A percentile compares a stretch with the other conserved stretches of the same genome.
phyloP scores from a whole-genome alignment of 2,888 invertebrate genomes.

The Cybosia mesomella region DNA sequence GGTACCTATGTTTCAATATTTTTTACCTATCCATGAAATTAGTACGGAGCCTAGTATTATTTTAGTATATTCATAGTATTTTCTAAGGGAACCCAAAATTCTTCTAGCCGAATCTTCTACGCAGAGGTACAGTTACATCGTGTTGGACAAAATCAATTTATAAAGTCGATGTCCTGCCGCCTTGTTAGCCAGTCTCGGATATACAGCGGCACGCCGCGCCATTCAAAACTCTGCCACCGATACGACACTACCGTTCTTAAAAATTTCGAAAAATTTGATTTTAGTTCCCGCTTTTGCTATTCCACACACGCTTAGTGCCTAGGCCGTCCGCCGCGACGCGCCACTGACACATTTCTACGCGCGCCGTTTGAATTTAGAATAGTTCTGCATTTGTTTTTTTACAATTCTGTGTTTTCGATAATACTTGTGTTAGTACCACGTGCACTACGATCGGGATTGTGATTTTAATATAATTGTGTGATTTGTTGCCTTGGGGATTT shows the following conservation, averaged over 20 bases:
- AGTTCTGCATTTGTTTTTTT: slow-evolving; percentile 69
- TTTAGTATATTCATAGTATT: not conserved
- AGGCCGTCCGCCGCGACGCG: slow-evolving; percentile 81
- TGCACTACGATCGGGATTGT: slow-evolving; percentile 62
- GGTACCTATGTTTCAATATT: too few species aligned
- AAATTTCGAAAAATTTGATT: slow-evolving; percentile 73
- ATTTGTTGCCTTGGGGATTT: slow-evolving; percentile 57
- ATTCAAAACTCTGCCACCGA: slow-evolving; percentile 78
- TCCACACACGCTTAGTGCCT: slow-evolving; percentile 76
- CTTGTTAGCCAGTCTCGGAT: slow-evolving; percentile 76
- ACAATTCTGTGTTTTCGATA: slow-evolving; percentile 68
- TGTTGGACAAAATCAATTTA: slow-evolving; percentile 82
- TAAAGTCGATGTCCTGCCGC: slow-evolving; percentile 85
- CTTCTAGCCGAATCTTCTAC: slow-evolving; percentile 53
- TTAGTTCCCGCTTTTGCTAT: slow-evolving; percentile 70
- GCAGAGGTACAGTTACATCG: slow-evolving; percentile 74
- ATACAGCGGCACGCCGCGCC: slow-evolving; percentile 73
- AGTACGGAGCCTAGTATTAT: too few species aligned
- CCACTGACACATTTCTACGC: slow-evolving; percentile 87
- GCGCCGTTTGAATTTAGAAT: slow-evolving; percentile 84
- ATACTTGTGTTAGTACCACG: slow-evolving; percentile 68
- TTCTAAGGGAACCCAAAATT: slow-evolving; percentile 48
- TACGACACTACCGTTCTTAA: slow-evolving; percentile 76
- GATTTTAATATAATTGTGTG: slow-evolving; percentile 53
- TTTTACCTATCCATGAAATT: too few species aligned